A percentile compares a stretch with the other conserved stretches of the same genome.
phyloP scores from a whole-genome alignment of 1,140 invertebrate species.

The Cydia pomonella region DNA sequence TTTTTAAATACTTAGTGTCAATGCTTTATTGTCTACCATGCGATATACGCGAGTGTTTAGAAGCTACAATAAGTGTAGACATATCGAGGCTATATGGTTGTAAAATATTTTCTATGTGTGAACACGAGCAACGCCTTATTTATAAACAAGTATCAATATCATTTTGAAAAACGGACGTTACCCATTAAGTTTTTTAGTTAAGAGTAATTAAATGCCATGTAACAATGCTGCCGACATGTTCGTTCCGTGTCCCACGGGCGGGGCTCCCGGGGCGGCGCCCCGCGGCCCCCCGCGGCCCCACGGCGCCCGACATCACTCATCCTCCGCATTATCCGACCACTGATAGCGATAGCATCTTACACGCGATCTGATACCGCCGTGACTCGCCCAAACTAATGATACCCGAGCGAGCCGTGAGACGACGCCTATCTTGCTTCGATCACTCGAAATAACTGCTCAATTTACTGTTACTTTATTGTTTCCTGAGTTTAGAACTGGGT shows the following conservation, averaged over 20 bases:
- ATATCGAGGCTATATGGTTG: no score
- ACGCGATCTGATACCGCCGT: slow-evolving; percentile 14
- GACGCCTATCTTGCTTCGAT: neutral
- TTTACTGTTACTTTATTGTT: slow-evolving; percentile 10
- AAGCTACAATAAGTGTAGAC: no score
- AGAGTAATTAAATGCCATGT: slow-evolving; percentile 12
- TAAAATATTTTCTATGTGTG: no score
- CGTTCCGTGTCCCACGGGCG: neutral
- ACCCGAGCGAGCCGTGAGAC: slow-evolving; percentile 4
- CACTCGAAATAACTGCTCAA: neutral
- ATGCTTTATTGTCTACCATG: no score
- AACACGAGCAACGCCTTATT: no score
- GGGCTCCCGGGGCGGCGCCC: neutral
- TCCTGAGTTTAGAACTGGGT: neutral
- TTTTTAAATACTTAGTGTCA: no score
- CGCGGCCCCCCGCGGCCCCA: neutral
- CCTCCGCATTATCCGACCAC: slow-evolving; percentile 4
- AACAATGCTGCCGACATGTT: neutral
- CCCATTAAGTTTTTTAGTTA: neutral
- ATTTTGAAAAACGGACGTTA: no score
- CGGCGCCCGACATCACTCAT: slow-evolving; percentile 6
- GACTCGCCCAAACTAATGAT: slow-evolving; percentile 12
- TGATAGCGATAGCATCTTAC: slow-evolving; percentile 3
- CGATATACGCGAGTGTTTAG: no score
- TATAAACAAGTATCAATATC: no score